These are phyloP conservation scores for Eupleurogrammus muticus DNA, from an alignment of 2,797 vertebrate genomes.

Conservation along the genomic window DNA sequence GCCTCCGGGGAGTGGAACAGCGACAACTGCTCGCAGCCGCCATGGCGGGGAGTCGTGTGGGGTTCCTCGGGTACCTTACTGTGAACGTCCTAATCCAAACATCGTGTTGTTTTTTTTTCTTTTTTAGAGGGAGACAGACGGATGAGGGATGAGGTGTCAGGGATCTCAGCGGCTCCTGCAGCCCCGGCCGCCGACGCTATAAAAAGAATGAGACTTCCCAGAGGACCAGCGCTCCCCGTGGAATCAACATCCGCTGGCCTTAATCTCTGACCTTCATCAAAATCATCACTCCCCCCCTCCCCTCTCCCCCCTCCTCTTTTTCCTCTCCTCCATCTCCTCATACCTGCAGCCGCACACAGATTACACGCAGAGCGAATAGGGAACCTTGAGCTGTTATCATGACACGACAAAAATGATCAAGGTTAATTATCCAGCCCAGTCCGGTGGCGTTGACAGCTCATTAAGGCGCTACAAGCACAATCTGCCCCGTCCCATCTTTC, in stretches of 20 bases:
- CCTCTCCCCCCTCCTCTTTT: conserved; percentile 21
- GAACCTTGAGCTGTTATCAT: conserved; percentile 28
- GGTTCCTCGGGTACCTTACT: conserved; percentile 10
- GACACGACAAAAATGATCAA: conserved; percentile 55
- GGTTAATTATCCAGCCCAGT: conserved; percentile 55
- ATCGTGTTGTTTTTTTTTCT: conserved; percentile 14
- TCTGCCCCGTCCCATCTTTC: conserved; percentile 4
- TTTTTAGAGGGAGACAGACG: conserved; percentile 3
- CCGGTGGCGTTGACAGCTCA: conserved; percentile 53
- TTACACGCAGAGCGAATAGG: not conserved
- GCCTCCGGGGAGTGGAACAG: conserved; percentile 19
- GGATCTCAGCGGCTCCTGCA: conserved; percentile 21
- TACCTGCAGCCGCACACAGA: conserved; percentile 39
- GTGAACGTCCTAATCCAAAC: conserved; percentile 18
- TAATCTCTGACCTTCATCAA: conserved; percentile 69
- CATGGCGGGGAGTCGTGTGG: conserved; percentile 44
- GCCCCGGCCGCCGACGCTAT: conserved; percentile 47
- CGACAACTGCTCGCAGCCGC: conserved; percentile 31
- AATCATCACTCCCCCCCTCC: conserved; percentile 5
- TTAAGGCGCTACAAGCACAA: conserved; percentile 45
- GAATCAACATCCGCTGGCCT: conserved; percentile 72
- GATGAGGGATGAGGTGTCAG: conserved; percentile 39
- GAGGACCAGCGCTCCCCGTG: conserved; percentile 54
- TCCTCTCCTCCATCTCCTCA: conserved; percentile 40
- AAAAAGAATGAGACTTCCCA: conserved; percentile 73